phyloP scores from a whole-genome alignment of 2,888 invertebrate genomes.

The Thumatha senex region DNA sequence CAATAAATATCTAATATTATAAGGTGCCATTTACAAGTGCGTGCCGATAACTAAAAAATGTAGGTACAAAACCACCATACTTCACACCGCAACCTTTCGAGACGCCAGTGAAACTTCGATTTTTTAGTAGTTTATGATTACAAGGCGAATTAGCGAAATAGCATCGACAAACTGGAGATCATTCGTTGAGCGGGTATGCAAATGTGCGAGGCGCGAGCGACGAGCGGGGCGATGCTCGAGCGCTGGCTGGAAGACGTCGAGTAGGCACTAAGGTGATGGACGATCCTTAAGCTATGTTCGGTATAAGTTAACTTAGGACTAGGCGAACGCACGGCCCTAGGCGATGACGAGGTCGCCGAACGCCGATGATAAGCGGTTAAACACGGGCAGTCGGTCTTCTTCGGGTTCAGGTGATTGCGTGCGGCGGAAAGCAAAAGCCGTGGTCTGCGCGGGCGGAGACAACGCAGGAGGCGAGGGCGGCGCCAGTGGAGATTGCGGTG shows the following conservation, averaged over 20 bases:
- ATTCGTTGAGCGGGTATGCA: constrained; percentile 81
- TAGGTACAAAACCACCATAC: constrained; percentile 67
- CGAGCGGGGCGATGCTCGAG: constrained; percentile 68
- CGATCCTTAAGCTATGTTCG: constrained; percentile 77
- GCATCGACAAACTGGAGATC: constrained; percentile 82
- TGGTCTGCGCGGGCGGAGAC: constrained; percentile 80
- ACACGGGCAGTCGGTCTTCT: constrained; percentile 90
- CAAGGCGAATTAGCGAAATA: constrained; percentile 72
- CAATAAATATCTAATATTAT: constrained; percentile 81
- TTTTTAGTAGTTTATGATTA: constrained; percentile 70
- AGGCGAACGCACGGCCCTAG: constrained; percentile 59
- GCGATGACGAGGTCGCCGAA: constrained; percentile 79
- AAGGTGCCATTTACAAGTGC: constrained; percentile 82
- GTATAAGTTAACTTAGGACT: constrained; percentile 76
- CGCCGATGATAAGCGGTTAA: constrained; percentile 81
- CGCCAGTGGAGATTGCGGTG: constrained; percentile 58
- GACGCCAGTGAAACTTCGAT: constrained; percentile 79
- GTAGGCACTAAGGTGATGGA: constrained; percentile 78
- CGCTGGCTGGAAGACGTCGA: constrained; percentile 79
- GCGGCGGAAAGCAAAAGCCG: constrained; percentile 75
- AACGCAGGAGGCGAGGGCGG: constrained; percentile 70
- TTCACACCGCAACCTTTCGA: constrained; percentile 83
- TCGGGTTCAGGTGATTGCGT: constrained; percentile 78
- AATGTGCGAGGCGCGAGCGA: constrained; percentile 62
- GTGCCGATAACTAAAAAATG: constrained; percentile 75